Conservation (phyloP, 2,888 invertebrate genomes). For the Mimumesa dahlbomi region DNA sequence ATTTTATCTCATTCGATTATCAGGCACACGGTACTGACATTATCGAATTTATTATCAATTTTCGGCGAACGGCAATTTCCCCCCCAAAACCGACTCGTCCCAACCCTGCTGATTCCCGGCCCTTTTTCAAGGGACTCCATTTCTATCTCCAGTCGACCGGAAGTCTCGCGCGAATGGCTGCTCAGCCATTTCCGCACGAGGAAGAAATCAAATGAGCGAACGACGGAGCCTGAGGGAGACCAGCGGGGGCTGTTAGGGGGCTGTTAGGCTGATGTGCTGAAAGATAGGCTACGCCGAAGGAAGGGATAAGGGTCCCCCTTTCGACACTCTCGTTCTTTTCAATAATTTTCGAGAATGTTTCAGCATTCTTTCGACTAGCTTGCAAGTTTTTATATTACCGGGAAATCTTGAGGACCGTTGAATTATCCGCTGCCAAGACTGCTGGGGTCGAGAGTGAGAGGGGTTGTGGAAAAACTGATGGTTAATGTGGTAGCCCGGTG, state of each 20-base stretch:
- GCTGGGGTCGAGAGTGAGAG: too few relatives aligned
- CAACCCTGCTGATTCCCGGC: conserved; percentile 46
- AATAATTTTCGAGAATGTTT: conserved; percentile 58
- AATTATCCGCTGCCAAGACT: too few relatives aligned
- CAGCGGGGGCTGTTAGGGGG: conserved; percentile 48
- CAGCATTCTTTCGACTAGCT: too few relatives aligned
- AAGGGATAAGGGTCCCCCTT: conserved; percentile 60
- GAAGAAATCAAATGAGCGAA: conserved; percentile 74
- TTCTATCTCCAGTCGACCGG: conserved; percentile 77
- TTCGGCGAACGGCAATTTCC: conserved; percentile 77
- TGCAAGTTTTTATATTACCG: too few relatives aligned
- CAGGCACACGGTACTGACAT: conserved; percentile 51
- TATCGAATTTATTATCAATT: conserved; percentile 80
- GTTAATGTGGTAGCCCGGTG: too few relatives aligned
- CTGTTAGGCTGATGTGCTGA: conserved; percentile 64
- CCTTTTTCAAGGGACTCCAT: conserved; percentile 72
- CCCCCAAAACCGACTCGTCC: conserved; percentile 30
- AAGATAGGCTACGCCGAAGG: conserved; percentile 63
- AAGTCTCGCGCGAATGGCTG: conserved; percentile 79
- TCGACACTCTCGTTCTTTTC: conserved; percentile 50
- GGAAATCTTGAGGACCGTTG: too few relatives aligned
- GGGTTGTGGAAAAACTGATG: too few relatives aligned
- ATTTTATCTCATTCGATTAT: conserved; percentile 76
- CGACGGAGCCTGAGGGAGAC: conserved; percentile 60
- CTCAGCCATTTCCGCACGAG: conserved; percentile 79